phyloP scores from a whole-genome alignment of 2,113 vertebrate species.

The Zootoca vivipara region DNA sequence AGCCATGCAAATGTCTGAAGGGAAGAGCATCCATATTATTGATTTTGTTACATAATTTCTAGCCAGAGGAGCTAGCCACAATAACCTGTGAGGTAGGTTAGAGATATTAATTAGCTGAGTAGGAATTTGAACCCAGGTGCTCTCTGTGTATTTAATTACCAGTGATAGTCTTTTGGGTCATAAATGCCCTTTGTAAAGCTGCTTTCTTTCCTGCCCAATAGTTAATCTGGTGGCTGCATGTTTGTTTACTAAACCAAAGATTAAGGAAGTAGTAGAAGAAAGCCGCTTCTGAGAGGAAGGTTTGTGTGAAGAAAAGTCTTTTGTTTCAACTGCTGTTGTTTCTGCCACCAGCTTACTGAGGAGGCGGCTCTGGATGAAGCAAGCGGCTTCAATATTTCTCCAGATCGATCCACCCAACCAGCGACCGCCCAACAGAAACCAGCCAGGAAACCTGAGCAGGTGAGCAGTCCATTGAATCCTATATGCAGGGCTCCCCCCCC shows the following conservation, averaged over 20 bases:
- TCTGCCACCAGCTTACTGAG: conserved; percentile 83
- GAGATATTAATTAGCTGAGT: not conserved
- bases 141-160: not conserved
- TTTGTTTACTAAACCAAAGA: not conserved
- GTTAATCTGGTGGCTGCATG: not conserved
- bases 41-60: not conserved
- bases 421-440: conserved; percentile 42
- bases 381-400: conserved; percentile 92
- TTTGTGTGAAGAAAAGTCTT: conserved; percentile 12
- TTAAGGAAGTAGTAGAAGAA: not conserved
- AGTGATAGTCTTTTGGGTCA: not conserved
- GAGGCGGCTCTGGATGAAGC: conserved; percentile 90
- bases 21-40: not conserved
- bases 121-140: not conserved
- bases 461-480: conserved; percentile 48
- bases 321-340: conserved; percentile 17
- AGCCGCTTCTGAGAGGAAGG: not conserved
- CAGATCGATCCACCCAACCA: conserved; percentile 72
- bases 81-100: not conserved
- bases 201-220: not conserved
- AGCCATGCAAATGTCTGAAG: not conserved
- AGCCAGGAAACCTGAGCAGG: conserved; percentile 58
- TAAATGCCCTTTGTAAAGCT: not conserved
- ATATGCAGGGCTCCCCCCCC: not conserved
- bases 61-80: not conserved